Conservation (phyloP, 2,888 invertebrate genomes). For the Unio pictorum region DNA sequence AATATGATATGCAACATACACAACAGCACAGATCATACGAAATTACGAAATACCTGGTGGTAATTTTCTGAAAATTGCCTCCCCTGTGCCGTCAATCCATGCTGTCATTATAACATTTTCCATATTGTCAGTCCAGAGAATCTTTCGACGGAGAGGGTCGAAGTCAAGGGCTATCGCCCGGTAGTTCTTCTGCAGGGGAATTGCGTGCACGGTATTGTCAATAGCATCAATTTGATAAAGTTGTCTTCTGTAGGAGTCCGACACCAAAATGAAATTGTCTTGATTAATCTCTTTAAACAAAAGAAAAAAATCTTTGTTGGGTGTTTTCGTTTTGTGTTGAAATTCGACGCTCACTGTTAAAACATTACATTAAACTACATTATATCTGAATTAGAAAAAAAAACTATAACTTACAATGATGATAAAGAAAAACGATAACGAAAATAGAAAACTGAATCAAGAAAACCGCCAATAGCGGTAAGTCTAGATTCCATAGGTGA, state of each 20-base stretch:
- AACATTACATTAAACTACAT: too few relatives aligned
- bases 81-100: conserved; percentile 45
- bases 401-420: too few relatives aligned
- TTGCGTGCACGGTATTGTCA: conserved; percentile 54
- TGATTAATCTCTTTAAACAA: conserved; percentile 30
- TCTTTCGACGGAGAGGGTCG: conserved; percentile 75
- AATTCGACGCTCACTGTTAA: not conserved
- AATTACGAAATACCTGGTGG: conserved; percentile 33
- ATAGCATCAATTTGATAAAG: conserved; percentile 87
- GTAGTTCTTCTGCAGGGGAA: conserved; percentile 68
- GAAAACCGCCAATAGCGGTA: too few relatives aligned
- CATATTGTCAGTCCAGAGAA: conserved; percentile 85
- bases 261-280: conserved; percentile 63
- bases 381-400: too few relatives aligned
- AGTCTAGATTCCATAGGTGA: too few relatives aligned
- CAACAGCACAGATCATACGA: too few relatives aligned
- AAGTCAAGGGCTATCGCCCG: conserved; percentile 88
- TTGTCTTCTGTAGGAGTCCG: conserved; percentile 75
- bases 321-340: not conserved
- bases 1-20: too few relatives aligned
- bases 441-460: too few relatives aligned
- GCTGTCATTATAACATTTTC: conserved; percentile 54
- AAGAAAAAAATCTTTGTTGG: not conserved
- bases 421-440: too few relatives aligned
- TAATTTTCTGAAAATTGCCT: conserved; percentile 38